A percentile compares a stretch with the other conserved stretches of the same genome.
Evolutionary conservation across 2,113 vertebrate species (phyloP).

Genomic region (Chunga burmeisteri): DNA sequence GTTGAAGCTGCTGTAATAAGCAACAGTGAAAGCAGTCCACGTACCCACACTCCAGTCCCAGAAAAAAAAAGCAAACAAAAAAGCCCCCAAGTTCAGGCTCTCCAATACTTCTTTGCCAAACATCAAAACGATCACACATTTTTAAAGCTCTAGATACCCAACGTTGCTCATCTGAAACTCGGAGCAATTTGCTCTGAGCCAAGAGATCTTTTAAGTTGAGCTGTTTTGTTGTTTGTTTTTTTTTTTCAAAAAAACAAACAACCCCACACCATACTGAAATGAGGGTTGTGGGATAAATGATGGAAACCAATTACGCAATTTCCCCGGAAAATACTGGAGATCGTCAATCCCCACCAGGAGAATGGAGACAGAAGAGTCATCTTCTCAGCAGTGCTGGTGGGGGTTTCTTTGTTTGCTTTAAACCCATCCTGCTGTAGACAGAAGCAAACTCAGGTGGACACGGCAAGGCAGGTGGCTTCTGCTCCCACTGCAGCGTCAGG

Average conservation of each 20-base stretch:
- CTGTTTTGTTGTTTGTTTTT: accelerated
- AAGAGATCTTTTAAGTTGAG: not conserved
- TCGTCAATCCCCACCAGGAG: not conserved
- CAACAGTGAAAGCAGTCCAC: accelerated
- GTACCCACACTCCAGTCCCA: not conserved
- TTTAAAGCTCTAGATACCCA: not conserved
- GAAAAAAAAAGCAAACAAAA: not conserved
- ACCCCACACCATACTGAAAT: accelerated
- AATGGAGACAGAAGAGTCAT: not conserved
- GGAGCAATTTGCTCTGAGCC: not conserved
- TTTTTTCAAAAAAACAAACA: not conserved
- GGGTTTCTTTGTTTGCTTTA: not conserved
- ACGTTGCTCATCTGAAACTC: accelerated
- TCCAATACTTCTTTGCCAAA: accelerated
- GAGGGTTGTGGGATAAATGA: not conserved
- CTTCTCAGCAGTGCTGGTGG: accelerated
- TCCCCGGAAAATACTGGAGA: not conserved
- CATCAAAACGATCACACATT: accelerated
- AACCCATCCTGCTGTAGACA: not conserved
- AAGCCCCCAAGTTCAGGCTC: not conserved
- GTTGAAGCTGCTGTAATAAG: not conserved
- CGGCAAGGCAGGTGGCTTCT: not conserved
- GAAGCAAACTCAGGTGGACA: not conserved
- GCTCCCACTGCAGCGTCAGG: not conserved
- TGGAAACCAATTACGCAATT: accelerated